Base-by-base conservation (phyloP, 2,797 vertebrate species). In the Hippocampus kuda region DNA sequence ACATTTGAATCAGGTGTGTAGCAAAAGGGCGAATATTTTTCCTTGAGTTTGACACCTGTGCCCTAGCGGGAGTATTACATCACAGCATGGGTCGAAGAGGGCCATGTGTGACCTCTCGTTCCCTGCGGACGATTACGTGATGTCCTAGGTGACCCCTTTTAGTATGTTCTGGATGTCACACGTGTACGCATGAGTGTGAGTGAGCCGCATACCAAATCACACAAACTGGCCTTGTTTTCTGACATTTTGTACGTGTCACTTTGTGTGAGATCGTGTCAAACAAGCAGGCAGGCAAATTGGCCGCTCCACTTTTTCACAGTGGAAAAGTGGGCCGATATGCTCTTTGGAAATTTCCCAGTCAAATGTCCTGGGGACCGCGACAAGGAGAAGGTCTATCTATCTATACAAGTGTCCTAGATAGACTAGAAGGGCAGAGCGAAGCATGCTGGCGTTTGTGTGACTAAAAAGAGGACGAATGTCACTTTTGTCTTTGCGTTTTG, bases 321-420 rank as follows among this genome's bases (percentile, higher is more conserved):
- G 80, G 74, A 83, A 92, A 92, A 92, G 88, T 92, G 90, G 91
- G 89, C 80, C 90, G 89, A 85, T 91, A 86, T 91, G 91, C 92
- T 90, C 91, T 90, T 90, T 91, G 89, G 89, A 91, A 91, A 89
- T 92, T 91, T 91, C 89, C 90, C 90, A 91, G 89, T 81, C 79
- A 89, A 89, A 89, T 87, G 88, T 91, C 89, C 89, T 89, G 82
- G 90, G 91, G 90, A 91, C 91, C 65, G 68, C 91, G 90, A 89
- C 87, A 87, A 90, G 87, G 90, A 91, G 90, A 91, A 91, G 90
- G 91, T 91, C 91, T 80, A 82, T 90, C 91, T 90, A 90, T 90
- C 91, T 90, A 90, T 90, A 90, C 89, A 83, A 88, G 86, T 90
- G 91, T 89, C 91, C 91, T 91, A 92, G 88, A 92, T 92, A 89